Evolutionary conservation across 2,113 vertebrate genomes (phyloP).

Genomic region (Oreotragus oreotragus): DNA sequence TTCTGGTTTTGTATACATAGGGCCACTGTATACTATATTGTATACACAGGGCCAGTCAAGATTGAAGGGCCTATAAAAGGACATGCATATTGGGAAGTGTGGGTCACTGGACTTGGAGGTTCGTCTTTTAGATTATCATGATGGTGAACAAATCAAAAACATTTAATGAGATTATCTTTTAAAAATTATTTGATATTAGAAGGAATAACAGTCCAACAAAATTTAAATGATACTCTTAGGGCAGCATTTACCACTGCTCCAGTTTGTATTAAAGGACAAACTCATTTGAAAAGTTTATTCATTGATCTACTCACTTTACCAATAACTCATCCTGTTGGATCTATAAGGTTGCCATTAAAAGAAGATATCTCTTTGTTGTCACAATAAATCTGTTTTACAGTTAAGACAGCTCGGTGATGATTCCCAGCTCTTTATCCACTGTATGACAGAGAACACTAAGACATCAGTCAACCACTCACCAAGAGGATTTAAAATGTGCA

Average conservation of each 20-base stretch:
- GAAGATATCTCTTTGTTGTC: not conserved
- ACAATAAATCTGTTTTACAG: constrained; percentile 19
- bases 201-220: not conserved
- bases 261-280: not conserved
- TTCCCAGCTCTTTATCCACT: not conserved
- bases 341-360: not conserved
- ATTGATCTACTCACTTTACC: not conserved
- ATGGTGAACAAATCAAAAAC: not conserved
- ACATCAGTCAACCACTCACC: not conserved
- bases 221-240: not conserved
- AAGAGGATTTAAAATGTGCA: not conserved
- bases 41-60: not conserved
- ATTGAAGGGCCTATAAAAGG: not conserved
- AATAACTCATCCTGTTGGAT: not conserved
- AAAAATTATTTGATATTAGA: not conserved
- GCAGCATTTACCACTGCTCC: not conserved
- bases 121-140: not conserved
- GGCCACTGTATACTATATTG: not conserved
- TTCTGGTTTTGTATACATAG: not conserved
- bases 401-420: not conserved
- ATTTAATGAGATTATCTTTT: not conserved
- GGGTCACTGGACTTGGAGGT: not conserved
- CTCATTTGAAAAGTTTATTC: not conserved
- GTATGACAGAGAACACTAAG: not conserved
- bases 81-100: not conserved